A percentile compares a stretch with the other conserved stretches of the same genome.
Conservation (phyloP, 2,113 vertebrate genomes). For the Entelurus aequoreus region DNA sequence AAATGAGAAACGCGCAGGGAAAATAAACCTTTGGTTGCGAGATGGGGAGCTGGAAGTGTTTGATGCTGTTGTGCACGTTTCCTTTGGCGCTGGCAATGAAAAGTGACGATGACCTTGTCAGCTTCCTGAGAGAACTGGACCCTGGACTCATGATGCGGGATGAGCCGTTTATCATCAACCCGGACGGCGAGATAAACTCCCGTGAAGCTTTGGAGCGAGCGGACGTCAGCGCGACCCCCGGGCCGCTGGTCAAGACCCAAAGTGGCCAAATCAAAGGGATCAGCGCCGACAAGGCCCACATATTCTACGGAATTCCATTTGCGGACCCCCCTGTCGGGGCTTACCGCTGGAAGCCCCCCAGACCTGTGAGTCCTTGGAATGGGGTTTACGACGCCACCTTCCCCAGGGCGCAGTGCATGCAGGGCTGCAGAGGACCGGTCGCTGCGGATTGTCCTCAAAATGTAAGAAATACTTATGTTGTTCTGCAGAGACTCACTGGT, state of each 20-base stretch:
- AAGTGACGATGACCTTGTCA: constrained; percentile 39
- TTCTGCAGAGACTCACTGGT: not conserved
- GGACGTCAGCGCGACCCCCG: constrained; percentile 13
- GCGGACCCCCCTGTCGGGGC: constrained; percentile 67
- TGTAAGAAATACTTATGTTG: constrained; percentile 41
- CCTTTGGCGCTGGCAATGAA: constrained; percentile 12
- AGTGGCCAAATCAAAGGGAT: constrained; percentile 52
- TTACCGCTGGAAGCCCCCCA: constrained; percentile 70
- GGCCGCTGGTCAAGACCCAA: constrained; percentile 59
- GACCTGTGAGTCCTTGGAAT: constrained; percentile 53
- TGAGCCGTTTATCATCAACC: constrained; percentile 29
- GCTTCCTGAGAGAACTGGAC: constrained; percentile 50
- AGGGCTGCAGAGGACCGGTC: constrained; percentile 56
- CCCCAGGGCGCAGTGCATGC: constrained; percentile 66
- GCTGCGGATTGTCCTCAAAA: constrained; percentile 51
- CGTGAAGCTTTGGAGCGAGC: constrained; percentile 12
- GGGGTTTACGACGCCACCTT: constrained; percentile 66
- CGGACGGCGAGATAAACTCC: constrained; percentile 31
- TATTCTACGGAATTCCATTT: constrained; percentile 72
- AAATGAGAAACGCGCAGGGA: constrained; percentile 9
- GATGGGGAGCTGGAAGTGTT: constrained; percentile 49
- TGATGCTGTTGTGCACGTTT: constrained; percentile 44
- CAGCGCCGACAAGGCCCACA: constrained; percentile 52
- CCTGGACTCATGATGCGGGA: constrained; percentile 26
- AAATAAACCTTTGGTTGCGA: constrained; percentile 13